Evolutionary conservation across 2,888 invertebrate genomes (phyloP), one percentile per base, ranked within the genome.

Genomic region (Catocala sponsa): DNA sequence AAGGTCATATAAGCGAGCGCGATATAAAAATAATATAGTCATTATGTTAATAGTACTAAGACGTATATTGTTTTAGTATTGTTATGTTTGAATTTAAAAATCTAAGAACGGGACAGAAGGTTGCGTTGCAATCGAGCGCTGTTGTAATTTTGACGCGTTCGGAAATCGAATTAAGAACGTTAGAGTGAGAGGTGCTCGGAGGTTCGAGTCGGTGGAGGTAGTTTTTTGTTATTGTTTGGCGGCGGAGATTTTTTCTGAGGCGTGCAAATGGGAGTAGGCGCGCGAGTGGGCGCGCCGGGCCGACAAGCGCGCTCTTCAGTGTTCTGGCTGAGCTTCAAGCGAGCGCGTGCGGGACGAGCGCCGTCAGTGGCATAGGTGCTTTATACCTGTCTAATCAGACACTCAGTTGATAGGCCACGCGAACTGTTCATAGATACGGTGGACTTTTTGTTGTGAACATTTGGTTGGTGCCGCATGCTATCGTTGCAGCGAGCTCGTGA

Each of bases 231-330:
- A 90, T 93, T 93, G 91, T 92, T 92, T 89, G 87, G 83, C 80
- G 84, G 87, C 83, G 89, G 89, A 89, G 92, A 92, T 94, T 94
- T 94, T 93, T 93, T 90, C 89, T 87, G 83, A 92, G 93, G 94
- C 94, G 92, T 94, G 92, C 91, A 89, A 93, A 93, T 93, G 94
- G 94, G 91, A 94, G 94, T 91, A 91, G 93, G 94, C 92, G 90
- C 91, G 89, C 89, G 86, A 90, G 94, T 92, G 94, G 92, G 94
- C 94, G 94, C 91, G 93, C 87, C 92, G 89, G 87, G 77, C 82
- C 82, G 88, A 84, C 92, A 93, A 93, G 94, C 94, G 94, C 94
- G 93, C 92, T 91, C 94, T 94, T 94, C 94, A 94, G 94, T 94
- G 94, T 94, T 90, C 91, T 94, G 92, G 92, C 85, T 92, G 94